Evolutionary conservation across 1,140 invertebrate species (phyloP), one percentile per base, ranked within the genome.

Genomic region (Listronotus bonariensis): DNA sequence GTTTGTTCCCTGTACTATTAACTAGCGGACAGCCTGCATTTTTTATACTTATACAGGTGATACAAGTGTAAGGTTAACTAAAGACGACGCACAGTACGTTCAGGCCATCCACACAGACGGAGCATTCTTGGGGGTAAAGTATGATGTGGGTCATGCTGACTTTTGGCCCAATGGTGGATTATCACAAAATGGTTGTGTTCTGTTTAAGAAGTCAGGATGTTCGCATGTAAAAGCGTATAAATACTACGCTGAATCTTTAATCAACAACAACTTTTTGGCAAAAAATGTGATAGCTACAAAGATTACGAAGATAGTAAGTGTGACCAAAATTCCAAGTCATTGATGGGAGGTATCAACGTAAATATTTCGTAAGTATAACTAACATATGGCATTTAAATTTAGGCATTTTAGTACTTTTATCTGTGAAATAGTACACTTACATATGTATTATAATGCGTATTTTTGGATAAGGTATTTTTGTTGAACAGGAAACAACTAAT

Each of bases 151-250:
- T 4, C 84, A 88, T 70, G 85, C 84, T 26, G 89, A 91, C 76
- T 90, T 89, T 72, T 89, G 86, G 75, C 85, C 86, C 9, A 89
- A 89, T 72, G 87, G 87, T 32, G 87, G 86, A 6, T 79, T 75
- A 0, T 69, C 77, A 8, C 90, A 92, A 71, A 85, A 86, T 5
- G 89, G 89, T 1, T 92, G 90, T 60, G 8, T 1, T 3, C 74
- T 79, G 4, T 26, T 76, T 10, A 69, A 73, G 11, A 32, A 20
- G 76, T 72, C 15, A 55, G 5, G 5, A 26, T 86, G 85, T 55
- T 78, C 83, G 9, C 85, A 85, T 68, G 79, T 80, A 46, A 77
- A 83, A 0, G 81, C 85, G 3, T 86, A 84, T 63, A 76, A 81
- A 68, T 85, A 83, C 57, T 54, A 51, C 12, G 51, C 51, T 1